Evolutionary conservation across 2,888 invertebrate species (phyloP), one percentile per base, ranked within the genome.

Genomic region (Camptogramma bilineatum): DNA sequence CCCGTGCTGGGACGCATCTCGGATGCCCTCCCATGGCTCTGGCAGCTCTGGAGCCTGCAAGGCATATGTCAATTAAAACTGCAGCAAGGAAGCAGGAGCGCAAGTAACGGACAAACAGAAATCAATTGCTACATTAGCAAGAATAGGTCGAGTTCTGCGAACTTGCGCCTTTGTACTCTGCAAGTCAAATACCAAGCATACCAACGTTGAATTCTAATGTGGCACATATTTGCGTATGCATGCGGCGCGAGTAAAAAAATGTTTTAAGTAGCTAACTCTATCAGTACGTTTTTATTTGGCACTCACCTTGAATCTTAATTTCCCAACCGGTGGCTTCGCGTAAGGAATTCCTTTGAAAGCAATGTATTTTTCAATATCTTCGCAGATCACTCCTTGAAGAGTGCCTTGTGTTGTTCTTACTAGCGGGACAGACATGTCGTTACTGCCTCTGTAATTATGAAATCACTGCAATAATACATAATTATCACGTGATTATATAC

Each of bases 271-370:
- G 70, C 68, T 61, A 68, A 66, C 66, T 73, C 67, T 73, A 76
- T 71, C 64, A 65, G 72, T 75, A 53, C 74, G 69, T 74, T 71
- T 76, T 74, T 70, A 71, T 72, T 75, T 72, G 69, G 65, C 64
- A 82, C 85, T 91, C 81, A 94, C 95, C 93, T 94, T 93, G 84
- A 95, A 95, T 86, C 95, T 88, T 65, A 95, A 90, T 74, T 88
- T 76, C 46, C 94, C 94, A 34, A 95, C 66, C 10, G 95, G 95
- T 54, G 95, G 94, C 70, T 90, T 87, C 7, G 95, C 95, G 73
- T 94, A 95, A 18, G 95, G 95, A 71, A 95, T 94, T 55, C 95
- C 94, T 82, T 93, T 93, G 78, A 93, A 93, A 48, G 92, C 86
- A 42, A 84, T 76, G 74, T 88, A 93, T 64, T 80, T 84, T 67